Evolutionary conservation across 2,888 invertebrate species (phyloP).

Genomic region (Nephrotoma guestfalica): DNA sequence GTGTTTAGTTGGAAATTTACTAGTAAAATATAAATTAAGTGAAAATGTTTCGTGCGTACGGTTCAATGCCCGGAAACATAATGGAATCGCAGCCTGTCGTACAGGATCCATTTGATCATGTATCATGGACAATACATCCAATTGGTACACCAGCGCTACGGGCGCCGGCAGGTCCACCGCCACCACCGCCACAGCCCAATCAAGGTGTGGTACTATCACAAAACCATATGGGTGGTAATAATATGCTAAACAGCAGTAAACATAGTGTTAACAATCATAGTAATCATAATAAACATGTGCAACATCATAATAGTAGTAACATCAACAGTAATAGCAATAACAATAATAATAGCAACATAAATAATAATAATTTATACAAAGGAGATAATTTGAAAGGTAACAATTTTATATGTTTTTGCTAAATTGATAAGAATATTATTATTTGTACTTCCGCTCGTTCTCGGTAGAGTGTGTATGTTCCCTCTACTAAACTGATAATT

Average conservation of each 20-base stretch:
- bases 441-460: neutral
- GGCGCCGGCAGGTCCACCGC: neutral
- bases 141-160: neutral
- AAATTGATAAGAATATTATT: neutral
- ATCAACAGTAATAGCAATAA: neutral
- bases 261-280: neutral
- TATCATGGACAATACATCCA: neutral
- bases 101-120: neutral
- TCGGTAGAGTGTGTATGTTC: neutral
- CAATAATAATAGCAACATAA: neutral
- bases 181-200: neutral
- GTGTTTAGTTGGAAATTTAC: neutral
- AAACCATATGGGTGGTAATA: neutral
- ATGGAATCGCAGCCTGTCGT: neutral
- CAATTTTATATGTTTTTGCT: neutral
- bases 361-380: slow-evolving; percentile 3
- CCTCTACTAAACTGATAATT: neutral
- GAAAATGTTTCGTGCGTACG: slow-evolving; percentile 7
- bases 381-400: slow-evolving; percentile 5
- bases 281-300: neutral
- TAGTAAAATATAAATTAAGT: neutral
- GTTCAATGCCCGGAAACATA: neutral
- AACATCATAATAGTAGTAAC: neutral
- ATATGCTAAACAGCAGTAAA: neutral
- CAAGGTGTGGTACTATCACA: neutral